phyloP scores from a whole-genome alignment of 2,888 invertebrate genomes.

The Leptodirus hochenwartii region DNA sequence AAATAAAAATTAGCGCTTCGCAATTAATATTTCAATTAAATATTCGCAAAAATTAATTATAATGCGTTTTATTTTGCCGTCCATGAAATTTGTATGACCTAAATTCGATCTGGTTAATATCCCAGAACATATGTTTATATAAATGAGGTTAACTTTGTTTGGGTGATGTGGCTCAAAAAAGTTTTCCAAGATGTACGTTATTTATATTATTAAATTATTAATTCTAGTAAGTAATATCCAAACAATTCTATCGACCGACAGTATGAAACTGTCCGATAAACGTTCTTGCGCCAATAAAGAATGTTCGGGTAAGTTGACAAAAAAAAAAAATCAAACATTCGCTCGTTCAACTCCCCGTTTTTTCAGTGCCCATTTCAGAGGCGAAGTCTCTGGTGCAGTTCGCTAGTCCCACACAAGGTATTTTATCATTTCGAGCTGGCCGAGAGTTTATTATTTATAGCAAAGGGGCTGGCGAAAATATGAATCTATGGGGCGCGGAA shows the following conservation, averaged over 20 bases:
- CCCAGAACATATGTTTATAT: too few species aligned
- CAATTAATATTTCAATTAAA: too few species aligned
- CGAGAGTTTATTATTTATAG: conserved; percentile 42
- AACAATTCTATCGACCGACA: background rate
- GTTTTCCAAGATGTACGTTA: background rate
- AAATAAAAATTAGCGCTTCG: too few species aligned
- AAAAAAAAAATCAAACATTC: conserved; percentile 9
- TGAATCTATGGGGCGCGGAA: conserved; percentile 48
- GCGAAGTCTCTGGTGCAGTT: conserved; percentile 47
- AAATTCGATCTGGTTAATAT: too few species aligned
- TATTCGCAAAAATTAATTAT: too few species aligned
- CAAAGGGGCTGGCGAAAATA: conserved; percentile 45
- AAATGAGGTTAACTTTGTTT: too few species aligned
- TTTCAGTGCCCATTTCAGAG: conserved; percentile 23
- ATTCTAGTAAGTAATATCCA: background rate
- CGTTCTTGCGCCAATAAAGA: conserved; percentile 50
- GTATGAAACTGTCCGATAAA: conserved; percentile 41
- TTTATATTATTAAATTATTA: background rate
- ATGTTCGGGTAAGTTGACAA: conserved; percentile 41
- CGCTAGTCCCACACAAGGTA: conserved; percentile 31
- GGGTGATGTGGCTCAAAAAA: too few species aligned
- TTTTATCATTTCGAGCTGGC: conserved; percentile 42
- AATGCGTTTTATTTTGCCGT: too few species aligned
- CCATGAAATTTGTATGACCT: too few species aligned
- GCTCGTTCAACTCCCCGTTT: conserved; percentile 1